Base-by-base conservation (phyloP, 2,797 vertebrate species). In the Percopsis omiscomaycus region DNA sequence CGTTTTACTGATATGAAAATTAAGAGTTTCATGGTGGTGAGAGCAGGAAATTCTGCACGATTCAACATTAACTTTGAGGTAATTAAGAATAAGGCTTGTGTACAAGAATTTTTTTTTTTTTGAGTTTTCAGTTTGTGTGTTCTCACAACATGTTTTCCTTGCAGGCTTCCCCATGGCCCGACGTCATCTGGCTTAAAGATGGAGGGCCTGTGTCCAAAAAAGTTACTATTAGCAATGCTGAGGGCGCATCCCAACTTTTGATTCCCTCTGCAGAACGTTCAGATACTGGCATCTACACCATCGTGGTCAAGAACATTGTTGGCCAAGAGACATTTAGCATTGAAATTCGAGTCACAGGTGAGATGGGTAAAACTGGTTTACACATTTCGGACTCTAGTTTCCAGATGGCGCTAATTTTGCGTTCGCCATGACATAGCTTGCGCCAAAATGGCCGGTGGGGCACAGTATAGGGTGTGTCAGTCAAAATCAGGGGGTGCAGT, bases 181-280 rank as follows among this genome's bases (percentile, higher is more conserved):
- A 93, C 11, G 92, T 96, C 62, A 92, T 55, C 61, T 98, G 96
- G 96, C 68, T 95, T 4, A 98, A 97, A 84, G 94, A 97, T 4
- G 94, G 93, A 9, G 56, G 77, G 5, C 89, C 93, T 10, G 86
- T 96, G 13, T 62, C 92, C 59, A 91, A 86, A 73, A 90, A 86
- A 45, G 91, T 90, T n/a, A 92, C 89, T 0, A 62, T 92, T 22
- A 93, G 86, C 59, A 94, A 92, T 1, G 58, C 90, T 56, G 91
- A 92, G 2, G 91, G 84, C 3, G 68, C 85, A 56, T 94, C 92
- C 4, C 94, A 94, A 80, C 93, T 98, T 61, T 88, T 97, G 71
- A 92, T 98, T 28, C 82, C 92, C 2, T 88, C 87, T 0, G 81
- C 95, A 2, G 92, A 94, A 59, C 87, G 90, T 49, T 47, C 84